Percentiles rank a stretch among this genome's conserved stretches.
Evolutionary conservation across 2,113 vertebrate species (phyloP).

Genomic region (Clupea harengus): DNA sequence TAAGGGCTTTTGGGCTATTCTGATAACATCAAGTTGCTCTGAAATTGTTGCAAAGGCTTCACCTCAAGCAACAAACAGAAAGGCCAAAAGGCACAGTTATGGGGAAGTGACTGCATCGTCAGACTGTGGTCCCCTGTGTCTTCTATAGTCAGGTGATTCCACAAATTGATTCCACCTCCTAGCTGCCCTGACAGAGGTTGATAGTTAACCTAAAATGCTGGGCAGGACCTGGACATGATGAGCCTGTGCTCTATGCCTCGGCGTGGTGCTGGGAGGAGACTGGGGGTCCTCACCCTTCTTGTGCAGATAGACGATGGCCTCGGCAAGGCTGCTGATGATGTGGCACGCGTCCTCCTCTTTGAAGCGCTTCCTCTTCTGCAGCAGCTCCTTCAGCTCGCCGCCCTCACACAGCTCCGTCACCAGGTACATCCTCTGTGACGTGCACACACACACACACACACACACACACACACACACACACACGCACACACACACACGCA

Average conservation of each 20-base stretch:
- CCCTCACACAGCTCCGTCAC: slow-evolving; percentile 82
- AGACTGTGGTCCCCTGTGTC: neutral
- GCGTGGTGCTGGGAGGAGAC: neutral
- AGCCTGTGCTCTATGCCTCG: neutral
- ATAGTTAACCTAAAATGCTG: neutral
- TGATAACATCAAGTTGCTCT: neutral
- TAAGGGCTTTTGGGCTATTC: neutral
- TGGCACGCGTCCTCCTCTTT: slow-evolving; percentile 80
- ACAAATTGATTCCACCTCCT: neutral
- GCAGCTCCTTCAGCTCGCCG: slow-evolving; percentile 78
- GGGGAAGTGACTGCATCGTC: neutral
- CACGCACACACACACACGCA: slow-evolving; percentile 24
- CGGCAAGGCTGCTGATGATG: slow-evolving; percentile 76
- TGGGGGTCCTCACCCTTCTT: slow-evolving; percentile 68
- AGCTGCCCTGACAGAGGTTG: neutral
- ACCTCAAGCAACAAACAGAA: neutral
- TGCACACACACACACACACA: slow-evolving; percentile 43
- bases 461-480: slow-evolving; percentile 27
- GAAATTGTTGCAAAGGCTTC: neutral
- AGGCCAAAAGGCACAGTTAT: neutral
- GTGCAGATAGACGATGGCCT: slow-evolving; percentile 78
- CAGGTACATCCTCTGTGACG: slow-evolving; percentile 78
- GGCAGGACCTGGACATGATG: neutral
- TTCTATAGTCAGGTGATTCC: neutral
- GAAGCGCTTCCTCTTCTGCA: slow-evolving; percentile 70